phyloP scores from a whole-genome alignment of 2,888 invertebrate species.

The Acanthococcus lagerstroemiae region DNA sequence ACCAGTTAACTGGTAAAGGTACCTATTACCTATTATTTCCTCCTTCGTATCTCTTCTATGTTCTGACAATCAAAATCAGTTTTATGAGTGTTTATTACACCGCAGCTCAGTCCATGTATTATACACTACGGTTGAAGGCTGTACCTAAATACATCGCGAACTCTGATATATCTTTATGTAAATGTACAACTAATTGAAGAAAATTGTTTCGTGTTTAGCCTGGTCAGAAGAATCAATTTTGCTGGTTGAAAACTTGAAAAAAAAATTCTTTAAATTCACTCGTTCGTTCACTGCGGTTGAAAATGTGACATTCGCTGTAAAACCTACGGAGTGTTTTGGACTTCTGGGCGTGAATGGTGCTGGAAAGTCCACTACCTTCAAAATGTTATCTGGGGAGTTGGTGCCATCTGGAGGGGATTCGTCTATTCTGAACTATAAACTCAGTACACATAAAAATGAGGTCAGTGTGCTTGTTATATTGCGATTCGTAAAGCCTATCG shows the following conservation, averaged over 20 bases:
- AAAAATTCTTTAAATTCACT: slow-evolving; percentile 43
- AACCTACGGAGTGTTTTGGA: not conserved
- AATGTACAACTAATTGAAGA: no score
- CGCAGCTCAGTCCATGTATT: no score
- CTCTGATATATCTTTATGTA: no score
- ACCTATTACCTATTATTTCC: no score
- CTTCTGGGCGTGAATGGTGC: not conserved
- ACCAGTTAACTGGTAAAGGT: no score
- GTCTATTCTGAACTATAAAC: slow-evolving; percentile 39
- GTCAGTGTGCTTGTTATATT: not conserved
- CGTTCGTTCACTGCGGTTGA: slow-evolving; percentile 49
- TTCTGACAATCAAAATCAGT: no score
- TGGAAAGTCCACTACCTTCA: not conserved
- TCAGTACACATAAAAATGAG: slow-evolving; percentile 35
- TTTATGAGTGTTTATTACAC: no score
- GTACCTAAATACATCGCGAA: no score
- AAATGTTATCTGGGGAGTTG: not conserved
- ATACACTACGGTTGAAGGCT: no score
- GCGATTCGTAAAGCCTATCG: no score
- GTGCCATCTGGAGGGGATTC: slow-evolving; percentile 35
- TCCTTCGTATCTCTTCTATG: no score
- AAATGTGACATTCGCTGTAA: not conserved
- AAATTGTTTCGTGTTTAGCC: not conserved
- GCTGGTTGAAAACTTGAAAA: slow-evolving; percentile 51
- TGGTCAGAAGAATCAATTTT: slow-evolving; percentile 43